Evolutionary conservation across 1,140 invertebrate genomes (phyloP).

Genomic region (Aporrectodea caliginosa): DNA sequence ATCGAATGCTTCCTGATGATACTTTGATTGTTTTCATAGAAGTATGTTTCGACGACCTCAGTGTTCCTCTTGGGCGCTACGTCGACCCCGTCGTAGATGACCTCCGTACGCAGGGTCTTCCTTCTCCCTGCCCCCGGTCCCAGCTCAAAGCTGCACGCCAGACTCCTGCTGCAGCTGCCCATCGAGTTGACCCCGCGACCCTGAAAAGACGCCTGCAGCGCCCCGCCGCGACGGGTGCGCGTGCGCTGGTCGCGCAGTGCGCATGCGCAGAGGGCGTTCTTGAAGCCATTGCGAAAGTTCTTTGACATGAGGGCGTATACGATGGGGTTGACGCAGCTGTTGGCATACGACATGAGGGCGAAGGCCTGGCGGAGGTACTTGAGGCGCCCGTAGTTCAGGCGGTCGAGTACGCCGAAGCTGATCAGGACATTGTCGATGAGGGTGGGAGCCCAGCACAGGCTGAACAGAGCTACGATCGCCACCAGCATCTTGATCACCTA

Average conservation of each 20-base stretch:
- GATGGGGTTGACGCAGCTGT: constrained; percentile 72
- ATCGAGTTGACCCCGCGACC: neutral
- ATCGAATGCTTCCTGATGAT: no score
- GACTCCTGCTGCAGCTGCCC: neutral
- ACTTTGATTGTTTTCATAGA: no score
- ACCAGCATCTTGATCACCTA: constrained; percentile 71
- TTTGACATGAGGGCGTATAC: constrained; percentile 78
- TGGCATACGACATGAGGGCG: constrained; percentile 60
- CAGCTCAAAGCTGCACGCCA: neutral
- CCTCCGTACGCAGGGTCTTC: neutral
- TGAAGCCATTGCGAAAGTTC: constrained; percentile 69
- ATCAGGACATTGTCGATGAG: constrained; percentile 66
- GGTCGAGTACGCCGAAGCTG: constrained; percentile 60
- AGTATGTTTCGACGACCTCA: no score
- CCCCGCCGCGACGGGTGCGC: neutral
- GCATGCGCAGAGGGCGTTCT: constrained; percentile 26
- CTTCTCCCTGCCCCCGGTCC: neutral
- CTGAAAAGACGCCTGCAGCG: neutral
- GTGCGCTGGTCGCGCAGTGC: neutral
- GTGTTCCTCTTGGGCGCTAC: neutral
- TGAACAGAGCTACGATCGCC: constrained; percentile 66
- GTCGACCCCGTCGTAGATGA: neutral
- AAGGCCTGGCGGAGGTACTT: constrained; percentile 66
- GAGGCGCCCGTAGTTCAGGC: constrained; percentile 57
- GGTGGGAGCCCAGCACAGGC: constrained; percentile 67